A percentile compares a stretch with the other conserved stretches of the same genome.
Conservation (phyloP, 2,113 vertebrate genomes). For the Myotis yumanensis region DNA sequence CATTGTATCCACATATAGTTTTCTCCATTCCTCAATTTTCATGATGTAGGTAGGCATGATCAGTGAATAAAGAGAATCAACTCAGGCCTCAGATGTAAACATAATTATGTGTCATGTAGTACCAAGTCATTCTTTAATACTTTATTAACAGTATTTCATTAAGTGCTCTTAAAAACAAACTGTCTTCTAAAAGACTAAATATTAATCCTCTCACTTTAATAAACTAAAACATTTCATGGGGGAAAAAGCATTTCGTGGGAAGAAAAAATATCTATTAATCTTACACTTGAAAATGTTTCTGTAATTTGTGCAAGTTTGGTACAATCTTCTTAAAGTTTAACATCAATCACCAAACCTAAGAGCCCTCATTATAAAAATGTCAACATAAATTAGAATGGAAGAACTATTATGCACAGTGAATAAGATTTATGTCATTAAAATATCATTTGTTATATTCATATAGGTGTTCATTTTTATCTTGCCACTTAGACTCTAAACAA, state of each 20-base stretch:
- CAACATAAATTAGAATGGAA: conserved; percentile 8
- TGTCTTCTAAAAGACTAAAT: not conserved
- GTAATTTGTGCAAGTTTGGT: conserved; percentile 28
- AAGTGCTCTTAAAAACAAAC: not conserved
- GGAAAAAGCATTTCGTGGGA: not conserved
- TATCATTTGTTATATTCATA: not conserved
- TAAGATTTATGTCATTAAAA: conserved; percentile 38
- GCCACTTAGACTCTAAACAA: conserved; percentile 25
- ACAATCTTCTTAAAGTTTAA: conserved; percentile 26
- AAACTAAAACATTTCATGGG: not conserved
- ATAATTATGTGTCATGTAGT: not conserved
- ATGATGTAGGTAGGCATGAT: not conserved
- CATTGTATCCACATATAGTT: not conserved
- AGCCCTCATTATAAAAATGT: conserved; percentile 33
- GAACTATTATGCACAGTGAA: not conserved
- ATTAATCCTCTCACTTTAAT: conserved; percentile 6
- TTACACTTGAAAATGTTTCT: conserved; percentile 25
- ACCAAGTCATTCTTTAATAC: not conserved
- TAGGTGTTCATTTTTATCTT: not conserved
- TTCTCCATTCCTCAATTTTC: conserved; percentile 15
- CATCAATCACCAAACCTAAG: not conserved
- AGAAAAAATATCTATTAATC: conserved; percentile 34
- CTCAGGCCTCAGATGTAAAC: not conserved
- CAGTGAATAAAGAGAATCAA: not conserved
- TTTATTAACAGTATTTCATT: conserved; percentile 8